A percentile compares a stretch with the other conserved stretches of the same genome.
These are phyloP conservation scores for Pseudomyrmex gracilis DNA, from an alignment of 1,140 invertebrate species.

Conservation along the genomic window DNA sequence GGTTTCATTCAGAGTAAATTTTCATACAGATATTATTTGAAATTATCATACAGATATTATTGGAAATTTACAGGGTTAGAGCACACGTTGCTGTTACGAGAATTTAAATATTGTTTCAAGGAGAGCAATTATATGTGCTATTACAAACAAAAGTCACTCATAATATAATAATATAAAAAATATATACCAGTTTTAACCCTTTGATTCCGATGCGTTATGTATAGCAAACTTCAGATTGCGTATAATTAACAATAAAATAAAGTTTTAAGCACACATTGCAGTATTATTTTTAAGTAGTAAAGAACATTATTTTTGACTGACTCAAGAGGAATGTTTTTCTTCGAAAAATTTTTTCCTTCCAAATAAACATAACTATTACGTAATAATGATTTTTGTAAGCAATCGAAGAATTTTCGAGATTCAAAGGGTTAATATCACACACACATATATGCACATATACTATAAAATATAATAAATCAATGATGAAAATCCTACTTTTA, in stretches of 20 bases:
- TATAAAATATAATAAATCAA: conserved; percentile 50
- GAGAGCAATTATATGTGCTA: conserved; percentile 13
- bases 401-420: too few species aligned
- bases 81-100: conserved; percentile 24
- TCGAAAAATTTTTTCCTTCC: too few species aligned
- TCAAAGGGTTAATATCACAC: neutral
- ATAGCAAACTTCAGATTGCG: too few species aligned
- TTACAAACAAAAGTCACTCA: conserved; percentile 26
- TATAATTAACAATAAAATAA: too few species aligned
- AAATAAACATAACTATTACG: too few species aligned
- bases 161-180: neutral
- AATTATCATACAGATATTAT: conserved; percentile 3
- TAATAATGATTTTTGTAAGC: too few species aligned
- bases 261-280: too few species aligned
- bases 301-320: too few species aligned
- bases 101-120: conserved; percentile 43
- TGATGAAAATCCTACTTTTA: conserved; percentile 53
- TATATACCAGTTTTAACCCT: too few species aligned
- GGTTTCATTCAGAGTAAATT: conserved; percentile 11
- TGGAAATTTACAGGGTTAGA: conserved; percentile 58
- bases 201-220: too few species aligned
- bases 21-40: conserved; percentile 6
- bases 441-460: conserved; percentile 13
- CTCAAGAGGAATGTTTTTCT: too few species aligned
- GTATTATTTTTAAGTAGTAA: too few species aligned